Percentiles rank a stretch among this genome's conserved stretches.
These are phyloP conservation scores for Nannospalax galili DNA, from an alignment of 2,113 vertebrate genomes.

Conservation along the genomic window DNA sequence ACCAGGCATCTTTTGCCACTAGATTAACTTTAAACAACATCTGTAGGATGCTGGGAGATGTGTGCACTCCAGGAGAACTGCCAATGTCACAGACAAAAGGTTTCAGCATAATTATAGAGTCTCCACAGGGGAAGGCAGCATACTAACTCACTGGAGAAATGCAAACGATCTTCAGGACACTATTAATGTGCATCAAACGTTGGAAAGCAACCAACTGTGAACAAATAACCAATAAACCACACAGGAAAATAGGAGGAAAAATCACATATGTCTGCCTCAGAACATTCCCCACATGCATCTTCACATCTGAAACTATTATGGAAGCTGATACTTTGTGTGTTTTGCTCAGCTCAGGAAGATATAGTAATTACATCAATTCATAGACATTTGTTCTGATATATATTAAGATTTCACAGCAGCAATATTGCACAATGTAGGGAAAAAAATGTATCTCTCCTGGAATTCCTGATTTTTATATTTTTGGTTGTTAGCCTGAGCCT, in stretches of 20 bases:
- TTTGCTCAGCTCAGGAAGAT: constrained; percentile 14
- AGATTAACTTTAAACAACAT: constrained; percentile 66
- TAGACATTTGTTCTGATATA: background rate
- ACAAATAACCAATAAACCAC: constrained; percentile 52
- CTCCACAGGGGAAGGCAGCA: background rate
- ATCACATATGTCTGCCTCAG: background rate
- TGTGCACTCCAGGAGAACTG: constrained; percentile 53
- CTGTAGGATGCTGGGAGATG: constrained; percentile 52
- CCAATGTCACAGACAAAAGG: constrained; percentile 63
- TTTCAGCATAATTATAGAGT: constrained; percentile 63
- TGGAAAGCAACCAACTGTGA: constrained; percentile 56
- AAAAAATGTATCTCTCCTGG: background rate
- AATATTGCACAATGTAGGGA: background rate
- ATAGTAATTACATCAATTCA: background rate
- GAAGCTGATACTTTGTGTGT: background rate
- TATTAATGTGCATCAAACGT: background rate
- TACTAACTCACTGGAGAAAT: constrained; percentile 65
- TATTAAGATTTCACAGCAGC: background rate
- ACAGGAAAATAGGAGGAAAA: constrained; percentile 17
- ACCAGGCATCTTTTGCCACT: background rate
- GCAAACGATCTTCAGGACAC: constrained; percentile 73
- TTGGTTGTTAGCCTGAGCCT: too few relatives aligned
- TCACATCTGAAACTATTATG: background rate
- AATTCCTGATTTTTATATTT: too few relatives aligned
- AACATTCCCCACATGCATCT: constrained; percentile 51